Conservation (phyloP, 92 coral and sea anemone genomes). For the Nematostella vectensis region DNA sequence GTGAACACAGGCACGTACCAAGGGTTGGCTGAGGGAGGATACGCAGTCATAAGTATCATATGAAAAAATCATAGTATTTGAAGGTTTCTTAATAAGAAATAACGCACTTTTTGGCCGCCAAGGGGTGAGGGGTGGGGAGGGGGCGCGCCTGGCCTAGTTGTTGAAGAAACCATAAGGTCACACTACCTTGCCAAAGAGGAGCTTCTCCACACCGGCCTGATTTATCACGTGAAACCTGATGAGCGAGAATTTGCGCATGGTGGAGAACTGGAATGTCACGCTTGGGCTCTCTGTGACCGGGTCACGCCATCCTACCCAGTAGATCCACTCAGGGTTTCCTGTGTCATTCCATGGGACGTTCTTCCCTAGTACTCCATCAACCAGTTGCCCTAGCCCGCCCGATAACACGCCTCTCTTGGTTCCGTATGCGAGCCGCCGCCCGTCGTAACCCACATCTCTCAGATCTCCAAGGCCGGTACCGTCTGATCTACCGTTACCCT, state of each 20-base stretch:
- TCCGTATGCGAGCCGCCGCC: slow-evolving; percentile 61
- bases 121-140: no score
- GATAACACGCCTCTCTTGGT: slow-evolving; percentile 64
- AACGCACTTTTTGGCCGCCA: no score
- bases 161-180: no score
- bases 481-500: slow-evolving; percentile 66
- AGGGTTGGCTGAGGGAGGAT: no score
- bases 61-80: no score
- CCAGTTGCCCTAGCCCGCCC: slow-evolving; percentile 87
- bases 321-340: slow-evolving; percentile 58
- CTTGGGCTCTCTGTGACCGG: slow-evolving; percentile 48
- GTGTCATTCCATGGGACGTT: slow-evolving; percentile 80
- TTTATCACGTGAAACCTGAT: slow-evolving; percentile 74
- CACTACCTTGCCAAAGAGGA: slow-evolving; percentile 74
- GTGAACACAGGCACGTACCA: no score
- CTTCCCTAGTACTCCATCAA: slow-evolving; percentile 78
- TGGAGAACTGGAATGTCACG: slow-evolving; percentile 71
- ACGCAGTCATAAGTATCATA: no score
- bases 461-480: slow-evolving; percentile 53
- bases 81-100: no score
- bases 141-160: no score
- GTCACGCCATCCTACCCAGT: slow-evolving; percentile 98
- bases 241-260: slow-evolving; percentile 54
- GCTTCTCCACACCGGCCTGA: slow-evolving; percentile 68
- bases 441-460: slow-evolving; percentile 91